Base-by-base conservation (phyloP, 2,113 vertebrate genomes). In the Lathamus discolor region DNA sequence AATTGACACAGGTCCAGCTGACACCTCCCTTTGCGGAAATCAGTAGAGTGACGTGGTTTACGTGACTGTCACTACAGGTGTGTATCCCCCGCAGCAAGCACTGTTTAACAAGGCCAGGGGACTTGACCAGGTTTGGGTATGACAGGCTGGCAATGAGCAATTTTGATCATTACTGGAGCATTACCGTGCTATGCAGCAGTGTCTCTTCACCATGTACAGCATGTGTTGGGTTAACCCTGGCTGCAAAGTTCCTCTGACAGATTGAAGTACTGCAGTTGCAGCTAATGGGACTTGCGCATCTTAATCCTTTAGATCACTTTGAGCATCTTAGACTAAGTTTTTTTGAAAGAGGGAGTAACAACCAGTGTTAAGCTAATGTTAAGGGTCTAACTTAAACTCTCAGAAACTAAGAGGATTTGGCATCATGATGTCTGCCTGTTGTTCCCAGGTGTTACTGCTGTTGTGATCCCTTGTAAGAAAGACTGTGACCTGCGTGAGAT, bases 331-430 rank as follows among this genome's bases (percentile, higher is more conserved):
- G 48, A 51, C 57, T 59, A 68, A 64, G 29, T 70, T 64, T 63
- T 57, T n/a, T n/a, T n/a, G n/a, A 35, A n/a, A 13, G 13, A 9
- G 12, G 4, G 10, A 43, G 8, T 35, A 67, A 37, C 46, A 67
- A 7, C 4, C 6, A 31, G 19, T 22, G 48, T 78, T 86, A 82
- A 92, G 66, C 66, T 86, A 33, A 66, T 62, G 39, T 66, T 82
- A 83, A 61, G 49, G 17, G 20, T 83, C 70, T 78, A 64, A 69
- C 37, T 88, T 69, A 83, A 88, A 41, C 46, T 62, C 84, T 85
- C 37, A 81, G 44, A 88, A 73, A n/a, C 7, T 29, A 82, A 86
- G 88, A 83, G 77, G 67, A 92, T 93, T 93, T 91, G 55, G 17
- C 54, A 75, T 82, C 31, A 33, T 91, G 82, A 78, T 89, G 85